These are phyloP conservation scores for Sympetrum striolatum DNA, from an alignment of 2,888 invertebrate species.

Conservation along the genomic window DNA sequence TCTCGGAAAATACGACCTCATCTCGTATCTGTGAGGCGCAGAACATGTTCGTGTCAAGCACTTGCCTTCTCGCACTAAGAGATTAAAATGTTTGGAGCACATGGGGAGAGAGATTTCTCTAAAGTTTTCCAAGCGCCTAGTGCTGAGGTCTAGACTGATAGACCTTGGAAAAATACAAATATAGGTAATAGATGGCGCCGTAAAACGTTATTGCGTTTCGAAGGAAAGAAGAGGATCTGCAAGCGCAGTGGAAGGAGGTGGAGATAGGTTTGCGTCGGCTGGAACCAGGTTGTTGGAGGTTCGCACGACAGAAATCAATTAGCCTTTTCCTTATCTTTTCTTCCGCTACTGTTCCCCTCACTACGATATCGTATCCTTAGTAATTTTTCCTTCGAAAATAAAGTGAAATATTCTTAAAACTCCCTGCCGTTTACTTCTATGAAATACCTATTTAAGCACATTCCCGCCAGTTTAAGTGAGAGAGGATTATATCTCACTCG, in stretches of 20 bases:
- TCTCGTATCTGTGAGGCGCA: no score
- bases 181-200: background rate
- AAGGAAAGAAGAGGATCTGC: background rate
- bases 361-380: background rate
- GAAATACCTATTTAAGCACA: no score
- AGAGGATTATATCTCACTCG: no score
- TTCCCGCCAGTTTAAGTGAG: no score
- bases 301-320: conserved; percentile 38
- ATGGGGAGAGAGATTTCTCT: no score
- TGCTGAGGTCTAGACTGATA: background rate
- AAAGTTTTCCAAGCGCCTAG: no score
- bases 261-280: background rate
- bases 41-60: no score
- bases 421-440: background rate
- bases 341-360: background rate
- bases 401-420: background rate
- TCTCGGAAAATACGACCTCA: no score
- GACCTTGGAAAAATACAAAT: no score
- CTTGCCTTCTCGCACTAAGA: no score
- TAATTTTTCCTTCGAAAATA: background rate
- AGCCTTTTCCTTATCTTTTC: conserved; percentile 21
- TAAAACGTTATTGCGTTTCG: background rate
- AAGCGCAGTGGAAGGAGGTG: background rate
- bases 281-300: background rate
- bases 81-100: no score